phyloP scores from a whole-genome alignment of 2,888 invertebrate species.

The Caenorhabditis angaria region DNA sequence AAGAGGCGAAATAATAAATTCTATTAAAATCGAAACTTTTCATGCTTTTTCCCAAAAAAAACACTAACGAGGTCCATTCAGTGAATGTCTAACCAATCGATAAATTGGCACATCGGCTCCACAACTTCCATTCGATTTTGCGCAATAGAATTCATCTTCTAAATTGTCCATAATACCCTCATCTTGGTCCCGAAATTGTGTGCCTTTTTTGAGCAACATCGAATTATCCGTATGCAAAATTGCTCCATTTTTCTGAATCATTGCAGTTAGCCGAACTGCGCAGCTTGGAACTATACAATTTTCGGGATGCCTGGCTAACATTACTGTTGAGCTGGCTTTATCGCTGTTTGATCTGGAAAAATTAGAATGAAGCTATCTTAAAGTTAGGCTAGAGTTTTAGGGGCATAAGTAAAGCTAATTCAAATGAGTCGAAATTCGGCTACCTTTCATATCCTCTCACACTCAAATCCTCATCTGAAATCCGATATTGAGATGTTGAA shows the following conservation, averaged over 20 bases:
- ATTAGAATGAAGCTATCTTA: too few relatives aligned
- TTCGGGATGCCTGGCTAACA: slow-evolving; percentile 41
- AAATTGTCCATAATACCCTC: slow-evolving; percentile 33
- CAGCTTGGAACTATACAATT: slow-evolving; percentile 28
- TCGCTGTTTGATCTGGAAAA: slow-evolving; percentile 18
- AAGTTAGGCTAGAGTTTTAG: too few relatives aligned
- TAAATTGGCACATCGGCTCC: slow-evolving; percentile 55
- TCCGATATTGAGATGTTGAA: slow-evolving; percentile 41
- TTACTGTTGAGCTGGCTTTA: slow-evolving; percentile 29
- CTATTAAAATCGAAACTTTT: too few relatives aligned
- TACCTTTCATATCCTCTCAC: slow-evolving; percentile 46
- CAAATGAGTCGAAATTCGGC: too few relatives aligned
- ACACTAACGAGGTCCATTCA: slow-evolving; percentile 38
- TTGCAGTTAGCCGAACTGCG: slow-evolving; percentile 23
- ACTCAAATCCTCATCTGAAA: slow-evolving; percentile 54
- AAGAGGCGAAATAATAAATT: too few relatives aligned
- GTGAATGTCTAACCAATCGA: slow-evolving; percentile 37
- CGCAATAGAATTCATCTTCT: slow-evolving; percentile 53
- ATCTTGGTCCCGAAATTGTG: too few relatives aligned
- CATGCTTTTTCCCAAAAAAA: not conserved
- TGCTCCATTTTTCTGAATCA: slow-evolving; percentile 40
- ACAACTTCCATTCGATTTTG: slow-evolving; percentile 30
- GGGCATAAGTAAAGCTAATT: not conserved
- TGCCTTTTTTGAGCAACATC: slow-evolving; percentile 12
- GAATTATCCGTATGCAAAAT: slow-evolving; percentile 36